A percentile compares a stretch with the other conserved stretches of the same genome.
phyloP scores from a whole-genome alignment of 2,797 vertebrate species.

The Oreonectes daqikongensis region DNA sequence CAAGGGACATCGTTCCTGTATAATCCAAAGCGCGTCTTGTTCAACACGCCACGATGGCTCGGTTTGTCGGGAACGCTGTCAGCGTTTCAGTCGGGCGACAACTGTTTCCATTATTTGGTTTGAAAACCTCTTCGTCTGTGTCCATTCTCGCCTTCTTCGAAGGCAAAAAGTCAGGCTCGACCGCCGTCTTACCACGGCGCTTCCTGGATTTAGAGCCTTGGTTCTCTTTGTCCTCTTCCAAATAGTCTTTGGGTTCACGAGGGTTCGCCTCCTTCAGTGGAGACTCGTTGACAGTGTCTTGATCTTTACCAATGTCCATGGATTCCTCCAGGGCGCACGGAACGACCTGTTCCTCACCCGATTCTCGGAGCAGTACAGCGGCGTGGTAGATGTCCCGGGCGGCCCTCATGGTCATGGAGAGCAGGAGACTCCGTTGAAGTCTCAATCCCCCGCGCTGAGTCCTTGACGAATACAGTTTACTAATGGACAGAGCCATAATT shows the following conservation, averaged over 20 bases:
- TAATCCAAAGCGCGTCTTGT: slow-evolving; percentile 23
- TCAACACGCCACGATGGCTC: slow-evolving; percentile 76
- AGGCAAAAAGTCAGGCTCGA: slow-evolving; percentile 81
- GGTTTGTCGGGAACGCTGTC: slow-evolving; percentile 63
- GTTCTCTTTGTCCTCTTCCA: slow-evolving; percentile 69
- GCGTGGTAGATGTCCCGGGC: slow-evolving; percentile 86
- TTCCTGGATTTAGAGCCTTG: slow-evolving; percentile 71
- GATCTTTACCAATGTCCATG: slow-evolving; percentile 67
- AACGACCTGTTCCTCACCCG: slow-evolving; percentile 47
- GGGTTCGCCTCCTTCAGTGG: slow-evolving; percentile 13
- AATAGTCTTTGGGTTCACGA: slow-evolving; percentile 26
- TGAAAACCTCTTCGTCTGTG: slow-evolving; percentile 63
- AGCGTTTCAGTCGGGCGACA: slow-evolving; percentile 67
- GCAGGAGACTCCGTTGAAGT: slow-evolving; percentile 86
- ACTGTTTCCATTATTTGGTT: slow-evolving; percentile 52
- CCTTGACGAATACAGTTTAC: slow-evolving; percentile 87
- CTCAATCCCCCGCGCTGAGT: slow-evolving; percentile 86
- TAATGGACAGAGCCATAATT: slow-evolving; percentile 86
- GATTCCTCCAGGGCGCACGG: slow-evolving; percentile 60
- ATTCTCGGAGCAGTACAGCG: slow-evolving; percentile 65
- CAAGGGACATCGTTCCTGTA: not conserved
- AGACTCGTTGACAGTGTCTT: slow-evolving; percentile 39
- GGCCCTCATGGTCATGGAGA: slow-evolving; percentile 87
- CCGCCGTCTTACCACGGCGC: slow-evolving; percentile 75
- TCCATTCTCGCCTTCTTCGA: slow-evolving; percentile 86